phyloP scores from a whole-genome alignment of 2,797 vertebrate genomes.

The Takifugu rubripes region DNA sequence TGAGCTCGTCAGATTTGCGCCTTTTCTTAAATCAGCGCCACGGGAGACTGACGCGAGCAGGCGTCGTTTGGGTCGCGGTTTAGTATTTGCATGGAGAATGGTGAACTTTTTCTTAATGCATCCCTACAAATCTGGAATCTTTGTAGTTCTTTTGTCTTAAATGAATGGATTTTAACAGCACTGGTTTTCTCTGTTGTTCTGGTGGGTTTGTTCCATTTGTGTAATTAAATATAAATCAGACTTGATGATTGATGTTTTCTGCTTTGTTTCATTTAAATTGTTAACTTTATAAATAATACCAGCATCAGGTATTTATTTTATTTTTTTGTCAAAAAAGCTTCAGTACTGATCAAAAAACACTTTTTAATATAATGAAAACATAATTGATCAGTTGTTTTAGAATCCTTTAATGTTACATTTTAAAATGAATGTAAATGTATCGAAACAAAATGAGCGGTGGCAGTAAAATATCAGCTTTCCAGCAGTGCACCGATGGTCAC shows the following conservation, averaged over 20 bases:
- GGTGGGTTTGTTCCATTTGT: background rate
- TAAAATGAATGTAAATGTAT: no score
- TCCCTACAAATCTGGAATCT: constrained; percentile 55
- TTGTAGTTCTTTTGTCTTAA: background rate
- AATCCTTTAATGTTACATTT: no score
- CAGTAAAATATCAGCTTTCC: no score
- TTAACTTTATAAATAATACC: background rate
- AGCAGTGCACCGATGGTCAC: no score
- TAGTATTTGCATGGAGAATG: constrained; percentile 64
- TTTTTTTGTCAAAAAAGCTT: background rate
- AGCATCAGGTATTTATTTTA: background rate
- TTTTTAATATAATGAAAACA: no score
- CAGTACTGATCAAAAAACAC: no score
- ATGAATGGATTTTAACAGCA: background rate
- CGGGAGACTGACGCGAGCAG: constrained; percentile 33
- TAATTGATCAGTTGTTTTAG: no score
- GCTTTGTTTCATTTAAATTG: background rate
- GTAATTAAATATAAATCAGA: background rate
- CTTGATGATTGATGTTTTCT: background rate
- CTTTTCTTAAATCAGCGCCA: constrained; percentile 17
- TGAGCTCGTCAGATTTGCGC: constrained; percentile 8
- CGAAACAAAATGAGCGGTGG: no score
- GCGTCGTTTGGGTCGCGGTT: constrained; percentile 26
- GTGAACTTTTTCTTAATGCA: constrained; percentile 53
- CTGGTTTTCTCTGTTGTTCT: background rate